phyloP scores from a whole-genome alignment of 1,140 invertebrate genomes.

The Ectropis grisescens region DNA sequence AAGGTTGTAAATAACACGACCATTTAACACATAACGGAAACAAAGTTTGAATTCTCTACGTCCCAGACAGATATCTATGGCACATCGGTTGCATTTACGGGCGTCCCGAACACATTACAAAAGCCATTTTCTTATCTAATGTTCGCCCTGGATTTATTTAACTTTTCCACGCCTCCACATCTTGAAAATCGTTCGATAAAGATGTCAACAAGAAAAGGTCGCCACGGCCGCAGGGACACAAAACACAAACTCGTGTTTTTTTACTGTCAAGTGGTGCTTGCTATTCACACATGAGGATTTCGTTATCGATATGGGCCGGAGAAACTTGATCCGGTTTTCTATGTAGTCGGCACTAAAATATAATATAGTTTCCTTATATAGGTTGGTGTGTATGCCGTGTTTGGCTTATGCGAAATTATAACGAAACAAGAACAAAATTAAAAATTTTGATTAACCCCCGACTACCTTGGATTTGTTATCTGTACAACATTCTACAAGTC shows the following conservation, averaged over 20 bases:
- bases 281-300: neutral
- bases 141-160: conserved; percentile 63
- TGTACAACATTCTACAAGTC: no score
- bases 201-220: conserved; percentile 60
- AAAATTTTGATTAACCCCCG: no score
- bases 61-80: conserved; percentile 52
- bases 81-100: conserved; percentile 64
- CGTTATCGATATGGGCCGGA: neutral
- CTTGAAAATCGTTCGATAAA: conserved; percentile 58
- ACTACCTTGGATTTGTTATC: no score
- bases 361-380: no score
- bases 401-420: no score
- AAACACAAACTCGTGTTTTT: conserved; percentile 19
- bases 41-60: conserved; percentile 33
- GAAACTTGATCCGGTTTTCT: neutral
- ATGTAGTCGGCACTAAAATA: no score
- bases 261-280: conserved; percentile 9
- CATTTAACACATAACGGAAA: conserved; percentile 10
- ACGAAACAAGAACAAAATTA: no score
- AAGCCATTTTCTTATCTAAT: conserved; percentile 67
- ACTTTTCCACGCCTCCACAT: conserved; percentile 60
- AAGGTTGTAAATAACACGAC: no score
- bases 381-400: no score
- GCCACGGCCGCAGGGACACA: conserved; percentile 29
- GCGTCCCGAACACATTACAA: conserved; percentile 66